Conservation (phyloP, 2,113 vertebrate genomes). For the Cochlearius cochlearius region DNA sequence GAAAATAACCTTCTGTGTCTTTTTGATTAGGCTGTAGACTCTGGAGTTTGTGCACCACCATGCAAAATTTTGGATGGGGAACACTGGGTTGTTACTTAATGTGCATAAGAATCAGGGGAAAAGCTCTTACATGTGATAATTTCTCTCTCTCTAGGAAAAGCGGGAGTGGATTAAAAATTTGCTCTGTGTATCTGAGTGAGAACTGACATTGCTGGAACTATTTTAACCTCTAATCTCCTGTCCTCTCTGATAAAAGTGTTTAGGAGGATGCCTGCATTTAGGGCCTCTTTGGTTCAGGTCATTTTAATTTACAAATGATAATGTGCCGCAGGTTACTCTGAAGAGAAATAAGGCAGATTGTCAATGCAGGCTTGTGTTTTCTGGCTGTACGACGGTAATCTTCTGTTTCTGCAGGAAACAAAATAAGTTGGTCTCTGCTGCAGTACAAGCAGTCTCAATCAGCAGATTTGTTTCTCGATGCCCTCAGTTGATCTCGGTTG, state of each 20-base stretch:
- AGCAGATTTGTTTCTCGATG: neutral
- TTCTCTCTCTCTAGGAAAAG: neutral
- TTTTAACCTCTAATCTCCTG: neutral
- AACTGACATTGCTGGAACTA: neutral
- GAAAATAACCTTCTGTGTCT: neutral
- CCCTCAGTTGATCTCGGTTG: neutral
- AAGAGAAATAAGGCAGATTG: neutral
- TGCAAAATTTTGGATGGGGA: neutral
- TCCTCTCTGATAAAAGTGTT: neutral
- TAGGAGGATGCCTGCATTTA: neutral
- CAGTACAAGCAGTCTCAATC: neutral
- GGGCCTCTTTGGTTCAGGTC: neutral
- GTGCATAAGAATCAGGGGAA: neutral
- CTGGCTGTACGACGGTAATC: neutral
- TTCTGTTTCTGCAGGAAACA: neutral
- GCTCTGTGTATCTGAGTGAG: neutral
- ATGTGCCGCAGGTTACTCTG: neutral
- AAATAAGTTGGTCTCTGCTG: neutral
- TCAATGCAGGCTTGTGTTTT: neutral
- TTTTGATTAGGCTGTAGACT: neutral
- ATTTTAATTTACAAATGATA: neutral
- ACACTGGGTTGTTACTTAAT: neutral
- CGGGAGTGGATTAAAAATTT: neutral
- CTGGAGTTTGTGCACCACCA: neutral
- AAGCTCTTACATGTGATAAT: neutral